phyloP scores from a whole-genome alignment of 2,888 invertebrate genomes.

The Caenorhabditis virilis region DNA sequence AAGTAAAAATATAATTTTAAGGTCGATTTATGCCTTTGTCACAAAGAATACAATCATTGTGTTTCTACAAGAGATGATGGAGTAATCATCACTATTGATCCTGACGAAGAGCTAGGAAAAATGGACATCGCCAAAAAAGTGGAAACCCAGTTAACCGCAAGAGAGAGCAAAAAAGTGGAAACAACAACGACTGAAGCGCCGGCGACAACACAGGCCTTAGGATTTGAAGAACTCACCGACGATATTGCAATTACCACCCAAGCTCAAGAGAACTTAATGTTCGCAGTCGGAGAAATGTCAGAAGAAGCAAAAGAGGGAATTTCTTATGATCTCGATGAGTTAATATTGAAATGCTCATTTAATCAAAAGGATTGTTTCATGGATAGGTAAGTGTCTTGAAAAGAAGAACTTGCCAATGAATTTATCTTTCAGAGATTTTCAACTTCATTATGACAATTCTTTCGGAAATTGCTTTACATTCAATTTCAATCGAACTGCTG shows the following conservation, averaged over 20 bases:
- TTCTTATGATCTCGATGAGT: slow-evolving; percentile 63
- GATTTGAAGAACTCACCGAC: slow-evolving; percentile 66
- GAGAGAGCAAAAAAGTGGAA: slow-evolving; percentile 36
- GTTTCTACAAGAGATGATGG: slow-evolving; percentile 62
- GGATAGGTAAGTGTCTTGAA: slow-evolving; percentile 45
- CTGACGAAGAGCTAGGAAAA: slow-evolving; percentile 55
- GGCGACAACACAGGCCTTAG: slow-evolving; percentile 58
- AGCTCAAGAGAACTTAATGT: slow-evolving; percentile 67
- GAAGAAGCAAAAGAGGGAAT: slow-evolving; percentile 51
- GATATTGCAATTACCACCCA: slow-evolving; percentile 66
- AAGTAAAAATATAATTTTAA: no score
- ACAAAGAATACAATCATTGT: slow-evolving; percentile 67
- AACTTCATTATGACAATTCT: slow-evolving; percentile 65
- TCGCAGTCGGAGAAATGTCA: slow-evolving; percentile 65
- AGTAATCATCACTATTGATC: slow-evolving; percentile 65
- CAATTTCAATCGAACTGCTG: slow-evolving; percentile 62
- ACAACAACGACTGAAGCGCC: slow-evolving; percentile 67
- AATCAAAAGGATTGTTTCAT: slow-evolving; percentile 68
- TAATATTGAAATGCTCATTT: slow-evolving; percentile 68
- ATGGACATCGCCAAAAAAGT: slow-evolving; percentile 46
- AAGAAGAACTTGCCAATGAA: not conserved
- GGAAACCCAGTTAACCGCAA: slow-evolving; percentile 11
- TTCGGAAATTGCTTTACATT: slow-evolving; percentile 68
- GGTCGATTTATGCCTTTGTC: slow-evolving; percentile 67
- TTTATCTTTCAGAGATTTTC: slow-evolving; percentile 64